These are phyloP conservation scores for Macrophya alboannulata DNA, from an alignment of 2,888 invertebrate species.

Conservation along the genomic window DNA sequence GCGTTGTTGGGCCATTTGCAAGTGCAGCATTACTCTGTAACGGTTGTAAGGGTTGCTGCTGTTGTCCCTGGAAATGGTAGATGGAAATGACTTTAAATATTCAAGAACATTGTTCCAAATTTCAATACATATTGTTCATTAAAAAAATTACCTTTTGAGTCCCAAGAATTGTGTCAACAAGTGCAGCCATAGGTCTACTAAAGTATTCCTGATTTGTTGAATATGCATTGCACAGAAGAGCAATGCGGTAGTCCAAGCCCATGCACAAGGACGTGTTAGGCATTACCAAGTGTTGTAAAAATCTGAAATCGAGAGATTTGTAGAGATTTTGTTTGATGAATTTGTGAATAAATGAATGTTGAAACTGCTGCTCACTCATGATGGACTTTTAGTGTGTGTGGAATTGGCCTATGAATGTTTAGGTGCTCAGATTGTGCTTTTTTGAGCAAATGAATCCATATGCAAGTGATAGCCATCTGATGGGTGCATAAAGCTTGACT, in stretches of 20 bases:
- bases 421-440: constrained; percentile 95
- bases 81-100: constrained; percentile 63
- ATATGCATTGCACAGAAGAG: constrained; percentile 96
- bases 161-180: constrained; percentile 93
- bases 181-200: constrained; percentile 94
- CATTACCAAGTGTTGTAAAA: constrained; percentile 91
- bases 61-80: constrained; percentile 76
- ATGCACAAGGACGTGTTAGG: constrained; percentile 88
- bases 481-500: constrained; percentile 93
- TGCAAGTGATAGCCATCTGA: constrained; percentile 96
- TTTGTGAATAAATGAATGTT: constrained; percentile 20
- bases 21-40: constrained; percentile 81
- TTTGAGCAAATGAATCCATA: constrained; percentile 97
- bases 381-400: constrained; percentile 91
- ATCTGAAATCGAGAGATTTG: constrained; percentile 82
- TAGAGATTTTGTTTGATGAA: constrained; percentile 56
- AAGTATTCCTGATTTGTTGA: constrained; percentile 96
- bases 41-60: constrained; percentile 79
- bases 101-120: neutral
- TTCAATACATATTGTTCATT: neutral
- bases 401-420: constrained; percentile 89
- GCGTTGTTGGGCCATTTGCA: constrained; percentile 88
- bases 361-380: constrained; percentile 85
- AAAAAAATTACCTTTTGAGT: constrained; percentile 81
- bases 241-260: constrained; percentile 94